A percentile compares a stretch with the other conserved stretches of the same genome.
Evolutionary conservation across 2,797 vertebrate species (phyloP).

Genomic region (Antennarius maculatus): DNA sequence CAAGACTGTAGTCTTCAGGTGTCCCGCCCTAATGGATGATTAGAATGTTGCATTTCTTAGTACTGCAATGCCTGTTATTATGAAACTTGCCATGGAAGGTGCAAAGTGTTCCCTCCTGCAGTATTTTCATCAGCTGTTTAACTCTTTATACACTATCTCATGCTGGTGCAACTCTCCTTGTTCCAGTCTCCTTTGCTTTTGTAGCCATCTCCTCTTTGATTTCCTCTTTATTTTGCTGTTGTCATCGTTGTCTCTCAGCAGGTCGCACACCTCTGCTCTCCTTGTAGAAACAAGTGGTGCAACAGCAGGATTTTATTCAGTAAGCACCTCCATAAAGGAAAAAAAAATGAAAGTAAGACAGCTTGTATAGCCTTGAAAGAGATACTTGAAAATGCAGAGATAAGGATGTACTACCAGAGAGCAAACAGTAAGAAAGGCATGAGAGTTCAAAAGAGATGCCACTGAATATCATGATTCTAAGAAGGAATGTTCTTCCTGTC

Average conservation of each 20-base stretch:
- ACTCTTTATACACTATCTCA: slow-evolving; percentile 16
- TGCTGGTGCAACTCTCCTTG: not conserved
- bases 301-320: slow-evolving; percentile 29
- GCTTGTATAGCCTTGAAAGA: slow-evolving; percentile 28
- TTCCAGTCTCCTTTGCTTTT: not conserved
- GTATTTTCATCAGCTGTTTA: slow-evolving; percentile 14
- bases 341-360: slow-evolving; percentile 30
- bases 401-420: slow-evolving; percentile 32
- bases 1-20: slow-evolving; percentile 8
- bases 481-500: slow-evolving; percentile 24
- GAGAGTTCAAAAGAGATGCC: slow-evolving; percentile 38
- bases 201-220: slow-evolving; percentile 29
- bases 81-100: too few species aligned
- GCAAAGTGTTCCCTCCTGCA: not conserved
- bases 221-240: slow-evolving; percentile 20
- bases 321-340: slow-evolving; percentile 27
- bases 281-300: slow-evolving; percentile 13
- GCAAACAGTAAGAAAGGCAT: slow-evolving; percentile 27
- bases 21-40: slow-evolving; percentile 13
- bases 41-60: slow-evolving; percentile 39
- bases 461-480: slow-evolving; percentile 53
- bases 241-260: slow-evolving; percentile 29
- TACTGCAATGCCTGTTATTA: slow-evolving; percentile 43
- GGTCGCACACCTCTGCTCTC: slow-evolving; percentile 19
- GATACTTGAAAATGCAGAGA: slow-evolving; percentile 40